Conservation (phyloP, 2,888 invertebrate species). For the Pachycephus smyrnensis region DNA sequence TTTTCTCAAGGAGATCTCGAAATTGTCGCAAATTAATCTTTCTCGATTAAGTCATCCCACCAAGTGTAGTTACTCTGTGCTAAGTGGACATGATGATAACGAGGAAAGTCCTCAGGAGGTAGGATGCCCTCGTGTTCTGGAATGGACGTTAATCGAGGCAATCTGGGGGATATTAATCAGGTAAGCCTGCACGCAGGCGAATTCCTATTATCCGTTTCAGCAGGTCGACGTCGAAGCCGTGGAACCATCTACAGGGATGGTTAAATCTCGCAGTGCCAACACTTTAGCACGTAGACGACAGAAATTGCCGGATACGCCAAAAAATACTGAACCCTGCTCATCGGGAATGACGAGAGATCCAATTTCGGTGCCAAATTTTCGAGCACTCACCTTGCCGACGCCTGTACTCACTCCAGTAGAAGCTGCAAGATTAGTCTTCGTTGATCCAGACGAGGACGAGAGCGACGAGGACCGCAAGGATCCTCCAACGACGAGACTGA, state of each 20-base stretch:
- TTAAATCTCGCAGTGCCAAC: conserved; percentile 68
- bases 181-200: conserved; percentile 58
- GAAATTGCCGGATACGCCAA: conserved; percentile 45
- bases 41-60: conserved; percentile 73
- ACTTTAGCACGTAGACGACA: conserved; percentile 63
- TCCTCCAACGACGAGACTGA: conserved; percentile 57
- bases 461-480: conserved; percentile 61
- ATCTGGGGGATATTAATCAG: conserved; percentile 28
- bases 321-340: conserved; percentile 30
- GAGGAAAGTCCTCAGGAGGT: conserved; percentile 72
- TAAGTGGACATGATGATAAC: conserved; percentile 75
- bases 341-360: conserved; percentile 74
- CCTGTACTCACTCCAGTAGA: conserved; percentile 77
- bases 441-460: conserved; percentile 77
- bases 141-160: background rate
- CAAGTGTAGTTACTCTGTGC: conserved; percentile 79
- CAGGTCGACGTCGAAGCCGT: conserved; percentile 63
- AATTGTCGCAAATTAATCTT: conserved; percentile 78
- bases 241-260: conserved; percentile 65
- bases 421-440: conserved; percentile 76
- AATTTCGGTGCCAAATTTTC: conserved; percentile 81
- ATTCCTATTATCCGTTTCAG: conserved; percentile 66
- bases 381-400: conserved; percentile 74
- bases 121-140: conserved; percentile 6
- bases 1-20: conserved; percentile 77